Conservation (phyloP, 2,113 vertebrate species). For the Ammodramus savannarum region DNA sequence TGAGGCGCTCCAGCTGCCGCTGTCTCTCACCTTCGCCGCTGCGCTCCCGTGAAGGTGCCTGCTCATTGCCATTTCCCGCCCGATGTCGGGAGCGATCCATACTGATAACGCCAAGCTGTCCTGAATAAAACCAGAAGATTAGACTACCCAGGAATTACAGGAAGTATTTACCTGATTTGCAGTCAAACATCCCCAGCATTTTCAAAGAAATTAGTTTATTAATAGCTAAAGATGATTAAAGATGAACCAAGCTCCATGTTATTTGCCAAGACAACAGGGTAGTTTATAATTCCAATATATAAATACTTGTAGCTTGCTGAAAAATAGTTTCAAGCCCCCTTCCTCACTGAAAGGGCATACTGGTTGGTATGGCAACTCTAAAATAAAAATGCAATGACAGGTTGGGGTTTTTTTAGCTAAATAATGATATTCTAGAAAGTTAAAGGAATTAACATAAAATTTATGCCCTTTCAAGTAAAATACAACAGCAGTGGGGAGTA, state of each 20-base stretch:
- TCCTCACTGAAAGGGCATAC: neutral
- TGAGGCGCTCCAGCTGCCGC: slow-evolving; percentile 90
- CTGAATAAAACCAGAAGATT: neutral
- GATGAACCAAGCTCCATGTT: neutral
- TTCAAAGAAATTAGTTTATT: neutral
- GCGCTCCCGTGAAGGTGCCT: neutral
- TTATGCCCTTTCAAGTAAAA: neutral
- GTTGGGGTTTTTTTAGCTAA: neutral
- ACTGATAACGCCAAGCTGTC: slow-evolving; percentile 1
- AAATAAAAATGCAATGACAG: neutral
- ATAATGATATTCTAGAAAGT: neutral
- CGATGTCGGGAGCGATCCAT: slow-evolving; percentile 67
- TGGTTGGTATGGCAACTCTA: neutral
- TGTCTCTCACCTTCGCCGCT: slow-evolving; percentile 77
- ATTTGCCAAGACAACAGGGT: neutral
- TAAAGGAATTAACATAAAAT: neutral
- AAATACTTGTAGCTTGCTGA: neutral
- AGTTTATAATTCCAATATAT: neutral
- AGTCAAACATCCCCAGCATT: neutral
- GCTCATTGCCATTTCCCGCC: slow-evolving; percentile 30
- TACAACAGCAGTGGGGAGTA: neutral
- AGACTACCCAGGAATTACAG: neutral
- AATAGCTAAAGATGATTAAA: slow-evolving; percentile 4
- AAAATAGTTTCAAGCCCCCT: neutral
- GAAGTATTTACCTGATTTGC: neutral